Conservation (phyloP, 1,140 invertebrate genomes). For the Atta cephalotes region DNA sequence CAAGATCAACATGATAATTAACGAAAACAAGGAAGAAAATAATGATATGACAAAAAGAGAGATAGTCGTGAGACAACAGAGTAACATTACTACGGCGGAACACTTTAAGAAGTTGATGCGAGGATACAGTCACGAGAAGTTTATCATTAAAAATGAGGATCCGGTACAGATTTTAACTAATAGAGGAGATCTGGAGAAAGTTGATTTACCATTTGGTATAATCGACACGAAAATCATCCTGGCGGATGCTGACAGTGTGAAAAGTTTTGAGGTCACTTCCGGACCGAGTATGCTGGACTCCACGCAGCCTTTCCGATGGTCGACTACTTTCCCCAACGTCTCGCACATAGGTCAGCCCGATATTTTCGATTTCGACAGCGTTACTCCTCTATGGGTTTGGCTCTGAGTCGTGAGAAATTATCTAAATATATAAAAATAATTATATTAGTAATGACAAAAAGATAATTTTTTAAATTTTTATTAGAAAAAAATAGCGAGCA, state of each 20-base stretch:
- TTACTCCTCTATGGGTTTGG: conserved; percentile 87
- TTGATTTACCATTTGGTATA: conserved; percentile 79
- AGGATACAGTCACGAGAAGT: conserved; percentile 85
- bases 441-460: conserved; percentile 13
- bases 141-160: background rate
- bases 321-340: conserved; percentile 87
- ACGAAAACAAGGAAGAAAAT: conserved; percentile 4
- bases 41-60: conserved; percentile 49
- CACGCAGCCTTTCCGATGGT: conserved; percentile 91
- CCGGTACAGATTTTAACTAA: conserved; percentile 71
- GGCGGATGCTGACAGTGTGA: conserved; percentile 72
- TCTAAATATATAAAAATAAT: conserved; percentile 7
- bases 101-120: conserved; percentile 86
- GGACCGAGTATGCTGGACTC: conserved; percentile 74
- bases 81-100: conserved; percentile 85
- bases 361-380: conserved; percentile 90
- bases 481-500: background rate
- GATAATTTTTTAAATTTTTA: background rate
- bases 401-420: conserved; percentile 63
- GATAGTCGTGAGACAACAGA: conserved; percentile 81
- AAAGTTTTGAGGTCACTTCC: conserved; percentile 78
- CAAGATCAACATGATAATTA: conserved; percentile 83
- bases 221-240: conserved; percentile 80
- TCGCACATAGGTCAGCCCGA: conserved; percentile 93
- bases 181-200: conserved; percentile 78